Evolutionary conservation across 2,888 invertebrate species (phyloP).

Genomic region (Heliconius ethilla): DNA sequence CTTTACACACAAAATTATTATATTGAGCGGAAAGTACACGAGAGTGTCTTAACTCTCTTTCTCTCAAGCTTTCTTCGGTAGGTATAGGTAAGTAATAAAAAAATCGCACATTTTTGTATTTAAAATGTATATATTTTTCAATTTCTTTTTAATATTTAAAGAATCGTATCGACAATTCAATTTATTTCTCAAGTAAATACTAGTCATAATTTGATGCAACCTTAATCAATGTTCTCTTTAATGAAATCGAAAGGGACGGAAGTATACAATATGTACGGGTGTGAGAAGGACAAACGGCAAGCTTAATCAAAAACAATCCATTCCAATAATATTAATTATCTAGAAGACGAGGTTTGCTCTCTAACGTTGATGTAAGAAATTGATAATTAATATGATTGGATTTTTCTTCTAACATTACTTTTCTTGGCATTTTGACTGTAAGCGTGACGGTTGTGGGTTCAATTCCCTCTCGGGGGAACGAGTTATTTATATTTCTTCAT

Average conservation of each 20-base stretch:
- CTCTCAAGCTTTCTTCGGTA: no score
- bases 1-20: no score
- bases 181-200: constrained; percentile 8
- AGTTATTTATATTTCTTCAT: neutral
- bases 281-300: constrained; percentile 50
- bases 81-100: no score
- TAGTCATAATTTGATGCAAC: constrained; percentile 49
- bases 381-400: constrained; percentile 23
- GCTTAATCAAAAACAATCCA: constrained; percentile 68
- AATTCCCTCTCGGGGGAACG: neutral
- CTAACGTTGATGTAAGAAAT: constrained; percentile 46
- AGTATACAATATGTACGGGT: constrained; percentile 33
- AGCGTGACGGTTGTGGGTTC: no score
- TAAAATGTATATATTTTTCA: neutral
- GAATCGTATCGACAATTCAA: neutral
- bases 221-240: constrained; percentile 58
- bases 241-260: constrained; percentile 35
- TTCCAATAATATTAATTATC: constrained; percentile 70
- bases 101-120: no score
- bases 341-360: constrained; percentile 50
- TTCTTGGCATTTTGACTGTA: neutral
- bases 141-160: neutral
- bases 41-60: no score
- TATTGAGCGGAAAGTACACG: no score
- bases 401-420: neutral